Base-by-base conservation (phyloP, 2,113 vertebrate genomes). In the Phrynocephalus versicolor region DNA sequence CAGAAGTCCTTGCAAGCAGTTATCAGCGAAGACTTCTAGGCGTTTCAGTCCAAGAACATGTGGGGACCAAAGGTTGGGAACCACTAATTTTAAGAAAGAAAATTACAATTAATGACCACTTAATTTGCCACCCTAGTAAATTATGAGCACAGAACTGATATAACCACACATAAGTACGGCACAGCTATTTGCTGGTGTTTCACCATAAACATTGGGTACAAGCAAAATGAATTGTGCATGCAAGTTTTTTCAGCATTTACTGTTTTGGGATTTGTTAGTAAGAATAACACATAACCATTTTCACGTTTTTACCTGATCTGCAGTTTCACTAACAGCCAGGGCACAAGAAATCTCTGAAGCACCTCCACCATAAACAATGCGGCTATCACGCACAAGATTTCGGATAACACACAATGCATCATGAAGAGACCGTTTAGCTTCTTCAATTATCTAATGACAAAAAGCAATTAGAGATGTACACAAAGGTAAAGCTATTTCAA, bases 341-440 rank as follows among this genome's bases (percentile, higher is more conserved):
- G 99, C 97, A 84, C 98, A 99, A 4, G 98, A 91, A 2, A 99
- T 99, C 87, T 99, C 98, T 2, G 98, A 97, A 4, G 99, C 98
- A 0, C 99, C 99, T 1, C 99, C 99, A 0, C 99, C 98, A 0
- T 99, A 99, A 0, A 99, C 98, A 1, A 99, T 95, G 0, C 99
- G 98, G 87, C 98, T 98, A 88, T 99, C 99, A 14, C 95, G 96
- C 74, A 99, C 97, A 35, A 99, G 96, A 91, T 99, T 99, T 67
- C 99, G 97, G 88, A 99, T 99, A 7, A 99, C 98, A 45, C 99
- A 99, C 84, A 99, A 58, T 0, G 99, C 99, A 19, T 99, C 99
- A 0, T 99, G 99, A 37, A 99, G 98, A 0, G 98, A 98, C 0
- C 99, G 97, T 84, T 99, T 99, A 0, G 99, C 98, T 89, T 99